Base-by-base conservation (phyloP, 2,797 vertebrate species). In the Lophius americanus region DNA sequence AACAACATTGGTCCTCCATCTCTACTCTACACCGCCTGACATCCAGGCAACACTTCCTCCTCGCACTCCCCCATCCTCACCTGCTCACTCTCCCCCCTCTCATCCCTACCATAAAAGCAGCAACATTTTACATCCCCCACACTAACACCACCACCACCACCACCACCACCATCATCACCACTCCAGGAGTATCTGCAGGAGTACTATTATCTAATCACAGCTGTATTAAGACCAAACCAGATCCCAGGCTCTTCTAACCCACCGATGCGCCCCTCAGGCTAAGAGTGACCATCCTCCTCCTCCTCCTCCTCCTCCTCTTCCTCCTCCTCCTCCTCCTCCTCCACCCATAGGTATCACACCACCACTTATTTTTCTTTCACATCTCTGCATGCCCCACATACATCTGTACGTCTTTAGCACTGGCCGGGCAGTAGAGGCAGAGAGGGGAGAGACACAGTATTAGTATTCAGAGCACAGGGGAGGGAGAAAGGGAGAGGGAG, bases 401-500 rank as follows among this genome's bases (percentile, higher is more conserved):
- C 91, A 92, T 92, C 91, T 92, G 92, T 85, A 82, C 90, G 91
- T 93, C 86, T 93, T 93, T 92, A 92, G 90, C 86, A 80, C 82
- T 74, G 86, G 84, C 75, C 80, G 54, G 75, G 82, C 82, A 75
- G 83, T 82, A 82, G 75, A 90, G 88, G 88, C 86, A 76, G 83
- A 75, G 84, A 86, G 81, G 85, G 76, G 70, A 84, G 78, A 90
- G 89, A 89, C 81, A 73, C 67, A 79, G 81, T 87, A 92, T 94
- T 94, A 93, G 91, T 94, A 94, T 94, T 94, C 93, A 81, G 89
- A 88, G 89, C 93, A 93, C 92, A 93, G 86, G 82, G 23, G 84
- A 78, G 80, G 75, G 60, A 77, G 87, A 54, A 64, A 63, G 35
- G 43, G 61, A 69, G 75, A 49, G 78, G 77, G 75, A 81, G 76